Evolutionary conservation across 2,113 vertebrate species (phyloP), one percentile per base, ranked within the genome.

Genomic region (Salvelinus namaycush): DNA sequence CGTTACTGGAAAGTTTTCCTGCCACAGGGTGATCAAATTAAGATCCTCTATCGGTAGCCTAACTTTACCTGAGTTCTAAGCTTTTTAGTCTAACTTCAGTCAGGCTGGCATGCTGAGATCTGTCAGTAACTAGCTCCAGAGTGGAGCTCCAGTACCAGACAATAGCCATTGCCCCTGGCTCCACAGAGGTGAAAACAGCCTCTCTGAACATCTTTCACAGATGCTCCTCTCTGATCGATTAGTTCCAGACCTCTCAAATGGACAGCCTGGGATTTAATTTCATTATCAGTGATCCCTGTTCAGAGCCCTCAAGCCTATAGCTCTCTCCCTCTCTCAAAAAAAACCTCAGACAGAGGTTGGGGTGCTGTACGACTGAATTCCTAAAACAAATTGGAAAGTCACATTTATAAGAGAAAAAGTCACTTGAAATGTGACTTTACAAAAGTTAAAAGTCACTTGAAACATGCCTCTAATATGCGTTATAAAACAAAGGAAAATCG

Each of bases 231-330:
- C 89, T 84, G 87, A 94, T 94, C 90, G 88, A 94, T 94, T 93
- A 85, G 91, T 93, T 93, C 91, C 93, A 93, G 90, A 65, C 86
- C 68, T 80, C 84, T 84, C 83, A 87, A 83, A 89, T 83, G 87
- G 90, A 93, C 92, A 90, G 90, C 83, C 75, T 82, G 79, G 90
- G 90, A 91, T 94, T 92, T 86, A 68, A 82, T 93, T 94, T 92
- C 92, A 90, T 91, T 85, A 90, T 77, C 85, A 84, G 81, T 87
- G 88, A 91, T 90, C 88, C 87, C 80, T 81, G 83, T 86, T 91
- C 89, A 79, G 80, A 73, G 81, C 80, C 77, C 59, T 77, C 83
- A 88, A 85, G 66, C 80, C 76, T 76, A 76, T 24, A 74, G 74
- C 83, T 80, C 83, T 57, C 77, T 22, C n/a, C 60, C 60, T 22